phyloP scores from a whole-genome alignment of 1,140 invertebrate species.

The Scylla paramamosain region DNA sequence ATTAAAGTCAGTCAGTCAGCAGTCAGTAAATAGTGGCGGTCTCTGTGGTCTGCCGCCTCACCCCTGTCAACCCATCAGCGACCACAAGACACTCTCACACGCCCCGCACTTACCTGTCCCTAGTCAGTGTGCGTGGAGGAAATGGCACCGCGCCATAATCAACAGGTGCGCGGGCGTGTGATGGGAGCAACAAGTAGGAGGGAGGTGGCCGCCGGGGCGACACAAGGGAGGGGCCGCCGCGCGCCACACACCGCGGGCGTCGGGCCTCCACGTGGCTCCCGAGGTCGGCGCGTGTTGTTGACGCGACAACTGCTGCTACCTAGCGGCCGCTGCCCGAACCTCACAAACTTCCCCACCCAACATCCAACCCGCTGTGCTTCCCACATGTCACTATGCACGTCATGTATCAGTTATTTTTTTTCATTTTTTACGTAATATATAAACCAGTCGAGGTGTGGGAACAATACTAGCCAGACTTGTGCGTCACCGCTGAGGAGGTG shows the following conservation, averaged over 20 bases:
- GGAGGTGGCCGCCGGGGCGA: neutral
- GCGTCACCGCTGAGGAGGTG: too few relatives aligned
- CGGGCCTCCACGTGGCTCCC: conserved; percentile 34
- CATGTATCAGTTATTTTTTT: neutral
- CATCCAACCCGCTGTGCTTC: neutral
- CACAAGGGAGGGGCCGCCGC: neutral
- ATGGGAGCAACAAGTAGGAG: conserved; percentile 20
- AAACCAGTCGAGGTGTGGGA: neutral
- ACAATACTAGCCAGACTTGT: neutral
- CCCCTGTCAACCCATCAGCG: too few relatives aligned
- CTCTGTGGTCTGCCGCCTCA: too few relatives aligned
- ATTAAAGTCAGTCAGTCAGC: too few relatives aligned
- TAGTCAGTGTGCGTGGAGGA: neutral
- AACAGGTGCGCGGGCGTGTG: conserved; percentile 14
- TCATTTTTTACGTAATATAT: neutral
- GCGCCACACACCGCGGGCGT: neutral
- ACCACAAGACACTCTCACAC: neutral
- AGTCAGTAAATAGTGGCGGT: too few relatives aligned
- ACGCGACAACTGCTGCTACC: conserved; percentile 10
- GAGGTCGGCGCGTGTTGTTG: conserved; percentile 33
- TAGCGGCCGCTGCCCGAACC: neutral
- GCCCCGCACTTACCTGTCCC: neutral
- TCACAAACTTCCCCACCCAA: neutral
- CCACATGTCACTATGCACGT: neutral
- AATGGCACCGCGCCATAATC: conserved; percentile 18